These are phyloP conservation scores for Leucania comma DNA, from an alignment of 2,888 invertebrate genomes.

Conservation along the genomic window DNA sequence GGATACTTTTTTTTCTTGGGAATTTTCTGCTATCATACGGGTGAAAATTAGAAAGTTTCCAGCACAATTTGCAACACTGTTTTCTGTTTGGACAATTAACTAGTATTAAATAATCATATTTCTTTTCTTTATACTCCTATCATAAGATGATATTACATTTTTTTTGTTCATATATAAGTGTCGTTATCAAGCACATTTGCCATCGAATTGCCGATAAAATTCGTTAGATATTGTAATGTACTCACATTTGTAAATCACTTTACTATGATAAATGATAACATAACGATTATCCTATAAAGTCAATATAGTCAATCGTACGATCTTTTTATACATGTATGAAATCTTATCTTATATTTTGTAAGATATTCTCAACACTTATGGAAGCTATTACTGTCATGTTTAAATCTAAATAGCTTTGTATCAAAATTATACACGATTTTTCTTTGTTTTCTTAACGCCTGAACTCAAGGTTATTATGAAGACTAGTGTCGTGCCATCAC, in stretches of 20 bases:
- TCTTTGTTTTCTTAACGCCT: not conserved
- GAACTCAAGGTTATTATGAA: not conserved
- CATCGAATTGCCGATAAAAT: conserved; percentile 36
- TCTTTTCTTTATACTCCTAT: not conserved
- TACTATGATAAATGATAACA: conserved; percentile 51
- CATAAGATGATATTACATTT: not conserved
- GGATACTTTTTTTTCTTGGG: too few species aligned
- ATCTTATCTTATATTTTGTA: conserved; percentile 42
- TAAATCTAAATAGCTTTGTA: not conserved
- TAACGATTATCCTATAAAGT: conserved; percentile 43
- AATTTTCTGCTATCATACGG: too few species aligned
- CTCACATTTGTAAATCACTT: conserved; percentile 48
- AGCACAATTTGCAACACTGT: too few species aligned
- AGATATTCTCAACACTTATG: conserved; percentile 20
- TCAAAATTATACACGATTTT: not conserved
- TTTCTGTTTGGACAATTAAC: too few species aligned
- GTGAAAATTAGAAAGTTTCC: too few species aligned
- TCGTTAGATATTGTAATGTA: conserved; percentile 7
- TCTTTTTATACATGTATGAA: conserved; percentile 20
- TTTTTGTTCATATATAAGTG: not conserved
- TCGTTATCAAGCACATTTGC: conserved; percentile 27
- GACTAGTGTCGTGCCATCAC: not conserved
- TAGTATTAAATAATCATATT: not conserved
- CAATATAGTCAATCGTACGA: conserved; percentile 40
- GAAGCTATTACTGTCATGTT: not conserved